Base-by-base conservation (phyloP, 2,113 vertebrate species). In the Ceuthmochares aereus region DNA sequence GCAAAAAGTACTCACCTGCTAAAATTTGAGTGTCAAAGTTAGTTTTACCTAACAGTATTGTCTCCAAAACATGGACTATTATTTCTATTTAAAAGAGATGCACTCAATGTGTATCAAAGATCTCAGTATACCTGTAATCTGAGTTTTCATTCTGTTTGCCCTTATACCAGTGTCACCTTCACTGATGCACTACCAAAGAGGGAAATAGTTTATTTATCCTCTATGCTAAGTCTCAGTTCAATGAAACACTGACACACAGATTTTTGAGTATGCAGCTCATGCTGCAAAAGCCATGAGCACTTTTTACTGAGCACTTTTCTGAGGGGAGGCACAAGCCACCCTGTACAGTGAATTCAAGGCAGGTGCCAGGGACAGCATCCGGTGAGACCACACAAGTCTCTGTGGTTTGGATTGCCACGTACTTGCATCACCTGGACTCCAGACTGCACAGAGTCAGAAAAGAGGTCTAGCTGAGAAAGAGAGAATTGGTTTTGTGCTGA, bases 301-400 rank as follows among this genome's bases (percentile, higher is more conserved):
- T n/a, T n/a, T n/a, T 40, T 10, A 25, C 17, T n/a, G 36, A 88
- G 25, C 25, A 40, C 11, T 72, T 36, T 60, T 27, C 8, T 22
- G 22, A 52, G 26, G 13, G 40, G n/a, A 84, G 12, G 26, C 9
- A 40, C 29, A 81, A 86, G 11, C 14, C 30, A 32, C 26, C 2
- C 30, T 47, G 40, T 2, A 2, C 20, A 43, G 11, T 59, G 40
- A 52, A 49, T 14, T 49, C 32, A 54, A 37, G 51, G 10, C 30
- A 72, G 25, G 6, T n/a, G 45, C 14, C 40, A 70, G 12, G 20
- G 56, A 37, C 25, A 63, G 37, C n/a, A 51, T 30, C 12, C 29
- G 64, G 37, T n/a, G 22, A 63, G 20, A 59, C 12, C 43, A 15
- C 5, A 59, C 3, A 0, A 0, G 22, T 51, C 8, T 72, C 52